Conservation (phyloP, 2,113 vertebrate genomes). For the Scomber scombrus region DNA sequence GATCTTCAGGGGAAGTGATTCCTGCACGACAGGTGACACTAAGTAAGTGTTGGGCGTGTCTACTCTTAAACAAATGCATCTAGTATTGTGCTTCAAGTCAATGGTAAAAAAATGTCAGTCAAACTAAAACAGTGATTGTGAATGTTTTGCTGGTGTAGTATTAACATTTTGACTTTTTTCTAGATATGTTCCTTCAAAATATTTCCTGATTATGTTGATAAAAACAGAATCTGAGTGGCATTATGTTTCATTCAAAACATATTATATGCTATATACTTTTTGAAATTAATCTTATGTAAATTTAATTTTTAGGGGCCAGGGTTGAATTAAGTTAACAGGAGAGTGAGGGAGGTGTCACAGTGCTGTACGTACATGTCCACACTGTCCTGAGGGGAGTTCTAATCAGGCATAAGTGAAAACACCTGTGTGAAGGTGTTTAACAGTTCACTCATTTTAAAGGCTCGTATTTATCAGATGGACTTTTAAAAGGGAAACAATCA, state of each 20-base stretch:
- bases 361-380: not conserved
- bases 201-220: not conserved
- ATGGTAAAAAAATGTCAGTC: too few species aligned
- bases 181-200: not conserved
- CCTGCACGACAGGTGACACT: too few species aligned
- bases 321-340: too few species aligned
- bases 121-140: too few species aligned
- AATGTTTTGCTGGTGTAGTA: too few species aligned
- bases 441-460: not conserved
- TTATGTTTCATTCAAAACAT: not conserved
- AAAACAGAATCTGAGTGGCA: too few species aligned
- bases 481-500: not conserved
- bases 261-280: not conserved
- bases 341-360: too few species aligned
- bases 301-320: not conserved
- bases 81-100: too few species aligned
- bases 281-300: not conserved
- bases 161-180: too few species aligned
- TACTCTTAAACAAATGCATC: too few species aligned
- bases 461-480: not conserved
- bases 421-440: constrained; percentile 8
- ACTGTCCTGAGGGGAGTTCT: not conserved
- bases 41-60: too few species aligned
- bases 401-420: not conserved
- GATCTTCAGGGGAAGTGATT: too few species aligned